A percentile compares a stretch with the other conserved stretches of the same genome.
Conservation (phyloP, 1,140 invertebrate genomes). For the Anthonomus grandis region DNA sequence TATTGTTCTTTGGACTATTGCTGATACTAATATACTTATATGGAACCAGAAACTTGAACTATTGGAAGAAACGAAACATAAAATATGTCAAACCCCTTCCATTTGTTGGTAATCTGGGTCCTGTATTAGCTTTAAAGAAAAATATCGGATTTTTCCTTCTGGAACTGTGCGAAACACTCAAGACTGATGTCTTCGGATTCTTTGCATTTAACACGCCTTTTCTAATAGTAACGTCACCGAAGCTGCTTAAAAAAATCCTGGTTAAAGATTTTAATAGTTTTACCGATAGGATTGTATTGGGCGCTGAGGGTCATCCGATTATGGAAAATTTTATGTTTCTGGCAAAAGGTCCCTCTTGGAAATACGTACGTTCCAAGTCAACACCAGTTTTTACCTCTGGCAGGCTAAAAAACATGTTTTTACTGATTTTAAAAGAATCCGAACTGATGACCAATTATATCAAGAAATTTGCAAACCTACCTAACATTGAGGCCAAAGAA, state of each 20-base stretch:
- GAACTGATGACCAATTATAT: conserved; percentile 34
- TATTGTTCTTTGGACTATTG: too few species aligned
- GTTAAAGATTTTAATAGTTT: conserved; percentile 55
- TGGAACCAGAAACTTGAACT: conserved; percentile 36
- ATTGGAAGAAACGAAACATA: conserved; percentile 43
- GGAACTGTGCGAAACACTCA: conserved; percentile 34
- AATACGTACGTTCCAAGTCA: conserved; percentile 44
- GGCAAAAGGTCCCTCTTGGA: conserved; percentile 44
- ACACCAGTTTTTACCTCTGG: conserved; percentile 47
- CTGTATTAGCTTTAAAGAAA: conserved; percentile 3
- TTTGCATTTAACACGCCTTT: conserved; percentile 46
- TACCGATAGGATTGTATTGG: conserved; percentile 50
- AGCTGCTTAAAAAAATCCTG: conserved; percentile 51
- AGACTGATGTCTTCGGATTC: conserved; percentile 46
- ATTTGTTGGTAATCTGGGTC: conserved; percentile 43
- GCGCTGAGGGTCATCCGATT: conserved; percentile 52
- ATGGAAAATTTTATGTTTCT: conserved; percentile 36
- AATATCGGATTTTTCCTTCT: conserved; percentile 26
- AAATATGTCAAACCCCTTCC: conserved; percentile 40
- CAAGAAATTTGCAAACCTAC: conserved; percentile 24
- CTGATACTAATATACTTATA: too few species aligned
- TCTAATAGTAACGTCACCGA: conserved; percentile 44
- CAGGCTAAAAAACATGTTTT: conserved; percentile 49
- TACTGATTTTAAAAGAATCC: conserved; percentile 37
- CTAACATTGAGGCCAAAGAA: conserved; percentile 39